Conservation (phyloP, 2,797 vertebrate genomes). For the Protonibea diacanthus region DNA sequence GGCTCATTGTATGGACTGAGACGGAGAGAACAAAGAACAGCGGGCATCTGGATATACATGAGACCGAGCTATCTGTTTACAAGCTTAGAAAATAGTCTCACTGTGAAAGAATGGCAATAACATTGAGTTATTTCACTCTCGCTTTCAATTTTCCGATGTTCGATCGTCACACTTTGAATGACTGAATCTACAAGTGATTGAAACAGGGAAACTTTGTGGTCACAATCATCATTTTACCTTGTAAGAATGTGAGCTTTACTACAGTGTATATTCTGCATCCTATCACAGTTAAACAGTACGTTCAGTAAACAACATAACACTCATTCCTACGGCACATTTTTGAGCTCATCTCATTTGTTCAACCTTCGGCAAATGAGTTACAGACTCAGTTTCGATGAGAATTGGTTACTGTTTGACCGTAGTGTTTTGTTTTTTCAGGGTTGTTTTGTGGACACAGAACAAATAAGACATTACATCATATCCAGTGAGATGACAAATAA, state of each 20-base stretch:
- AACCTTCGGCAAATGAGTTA: background rate
- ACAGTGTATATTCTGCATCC: background rate
- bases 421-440: no score
- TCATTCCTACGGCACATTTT: no score
- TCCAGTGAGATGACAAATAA: no score
- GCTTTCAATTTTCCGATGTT: background rate
- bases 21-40: slow-evolving; percentile 55
- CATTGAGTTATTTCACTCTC: slow-evolving; percentile 9
- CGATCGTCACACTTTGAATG: no score
- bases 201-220: background rate
- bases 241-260: background rate
- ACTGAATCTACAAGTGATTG: background rate
- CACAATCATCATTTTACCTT: background rate
- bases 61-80: slow-evolving; percentile 38
- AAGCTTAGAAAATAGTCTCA: slow-evolving; percentile 26
- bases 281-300: background rate
- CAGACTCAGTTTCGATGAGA: background rate
- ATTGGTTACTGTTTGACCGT: background rate
- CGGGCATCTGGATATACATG: slow-evolving; percentile 55
- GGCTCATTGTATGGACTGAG: slow-evolving; percentile 43
- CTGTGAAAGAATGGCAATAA: slow-evolving; percentile 33
- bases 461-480: no score
- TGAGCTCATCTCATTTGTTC: background rate
- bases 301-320: background rate
- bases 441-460: no score